phyloP scores from a whole-genome alignment of 2,888 invertebrate genomes.

The Ornithoptera priamus region DNA sequence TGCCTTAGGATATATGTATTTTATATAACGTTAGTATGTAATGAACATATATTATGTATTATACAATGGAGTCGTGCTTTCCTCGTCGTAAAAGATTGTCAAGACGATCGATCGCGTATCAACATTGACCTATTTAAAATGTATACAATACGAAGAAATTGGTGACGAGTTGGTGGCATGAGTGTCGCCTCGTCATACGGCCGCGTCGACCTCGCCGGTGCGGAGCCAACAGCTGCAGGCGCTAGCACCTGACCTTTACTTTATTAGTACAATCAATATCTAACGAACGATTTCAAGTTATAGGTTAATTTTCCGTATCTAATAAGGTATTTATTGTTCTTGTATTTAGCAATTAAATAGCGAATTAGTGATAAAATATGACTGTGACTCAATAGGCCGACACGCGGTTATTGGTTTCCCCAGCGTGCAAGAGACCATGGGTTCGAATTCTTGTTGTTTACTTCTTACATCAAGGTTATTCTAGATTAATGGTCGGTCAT shows the following conservation, averaged over 20 bases:
- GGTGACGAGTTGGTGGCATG: slow-evolving; percentile 10
- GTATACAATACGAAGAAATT: slow-evolving; percentile 31
- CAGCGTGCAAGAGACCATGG: too few species aligned
- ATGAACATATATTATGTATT: too few species aligned
- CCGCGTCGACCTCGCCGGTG: slow-evolving; percentile 32
- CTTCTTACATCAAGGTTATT: too few species aligned
- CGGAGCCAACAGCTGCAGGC: slow-evolving; percentile 9
- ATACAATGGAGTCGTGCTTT: neutral
- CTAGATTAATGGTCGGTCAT: too few species aligned
- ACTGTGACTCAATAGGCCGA: too few species aligned
- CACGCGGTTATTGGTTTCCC: neutral
- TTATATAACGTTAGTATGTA: too few species aligned
- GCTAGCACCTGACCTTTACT: slow-evolving; percentile 16
- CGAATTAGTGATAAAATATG: too few species aligned
- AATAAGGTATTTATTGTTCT: slow-evolving; percentile 9
- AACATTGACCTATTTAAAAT: slow-evolving; percentile 23
- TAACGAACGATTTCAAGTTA: slow-evolving; percentile 8
- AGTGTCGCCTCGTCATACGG: slow-evolving; percentile 33
- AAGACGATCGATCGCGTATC: slow-evolving; percentile 4
- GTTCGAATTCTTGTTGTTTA: too few species aligned
- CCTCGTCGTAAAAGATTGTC: neutral
- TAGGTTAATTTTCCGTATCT: slow-evolving; percentile 2
- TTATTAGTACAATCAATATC: slow-evolving; percentile 19
- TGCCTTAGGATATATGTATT: too few species aligned
- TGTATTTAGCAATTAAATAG: too few species aligned